Base-by-base conservation (phyloP, 2,113 vertebrate species). In the Pelvicachromis taeniatus region DNA sequence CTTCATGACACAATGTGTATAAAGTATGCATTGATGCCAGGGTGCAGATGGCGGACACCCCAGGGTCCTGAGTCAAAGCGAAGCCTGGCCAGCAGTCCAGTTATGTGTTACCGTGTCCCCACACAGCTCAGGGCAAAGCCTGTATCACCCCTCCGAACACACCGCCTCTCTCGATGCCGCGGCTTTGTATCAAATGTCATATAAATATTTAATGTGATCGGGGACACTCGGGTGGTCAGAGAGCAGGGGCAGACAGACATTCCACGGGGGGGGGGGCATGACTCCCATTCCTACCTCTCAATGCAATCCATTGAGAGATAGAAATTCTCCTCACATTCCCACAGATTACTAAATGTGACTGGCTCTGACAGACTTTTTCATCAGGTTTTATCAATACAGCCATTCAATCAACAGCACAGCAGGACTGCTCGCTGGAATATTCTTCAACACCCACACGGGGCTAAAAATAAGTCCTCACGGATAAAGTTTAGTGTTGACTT, bases 141-240 rank as follows among this genome's bases (percentile, higher is more conserved):
- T 84, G 17, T 13, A 38, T 45, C 65, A 21, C 58, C 31, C 58
- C 7, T 29, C 50, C 19, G 17, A 53, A 33, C 73, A 33, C 12
- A 12, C 56, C 9, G n/a, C 4, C n/a, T 26, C 81, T 85, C 78
- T 77, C 19, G 14, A 85, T 55, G 81, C 73, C 59, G 79, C 59
- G 79, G 78, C 86, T 75, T 77, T 77, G 78, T 88, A 86, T 84
- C 91, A 88, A 91, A 93, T 92, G 88, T 80, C 85, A 77, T 80
- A 87, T 92, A 87, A 93, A 94, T 93, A 93, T 94, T 94, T 91
- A 81, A 92, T 81, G 82, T 80, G 87, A 92, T 85, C 88, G 84
- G 85, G 82, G 85, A 88, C 81, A 68, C 68, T 83, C 9, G 10
- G 80, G 19, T 79, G 80, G 63, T 86, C 82, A 78, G 77, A 85